Evolutionary conservation across 2,888 invertebrate genomes (phyloP).

Genomic region (Euplagia quadripunctaria): DNA sequence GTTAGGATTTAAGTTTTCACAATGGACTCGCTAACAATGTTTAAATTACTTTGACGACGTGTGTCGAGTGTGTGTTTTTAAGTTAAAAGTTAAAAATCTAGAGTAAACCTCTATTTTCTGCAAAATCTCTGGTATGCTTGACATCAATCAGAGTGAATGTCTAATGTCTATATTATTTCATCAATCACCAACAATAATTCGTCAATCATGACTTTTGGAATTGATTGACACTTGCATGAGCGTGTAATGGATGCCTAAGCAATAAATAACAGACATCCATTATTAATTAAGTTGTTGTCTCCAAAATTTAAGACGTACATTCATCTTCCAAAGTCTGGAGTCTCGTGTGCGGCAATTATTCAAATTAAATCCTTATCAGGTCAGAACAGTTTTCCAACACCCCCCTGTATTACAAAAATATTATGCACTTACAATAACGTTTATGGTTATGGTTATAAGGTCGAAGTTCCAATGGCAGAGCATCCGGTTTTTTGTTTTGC

Average conservation of each 20-base stretch:
- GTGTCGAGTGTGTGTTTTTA: too few relatives aligned
- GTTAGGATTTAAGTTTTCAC: too few relatives aligned
- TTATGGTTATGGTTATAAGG: conserved; percentile 42
- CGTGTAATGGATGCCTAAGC: background rate
- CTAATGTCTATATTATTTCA: too few relatives aligned
- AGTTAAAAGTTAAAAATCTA: too few relatives aligned
- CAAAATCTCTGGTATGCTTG: too few relatives aligned
- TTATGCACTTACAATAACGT: conserved; percentile 35
- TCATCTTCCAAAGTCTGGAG: conserved; percentile 77
- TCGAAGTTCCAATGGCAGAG: conserved; percentile 30
- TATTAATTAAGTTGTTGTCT: conserved; percentile 57
- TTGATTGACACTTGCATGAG: too few relatives aligned
- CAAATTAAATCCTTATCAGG: conserved; percentile 81
- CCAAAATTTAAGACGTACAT: conserved; percentile 65
- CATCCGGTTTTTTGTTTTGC: conserved; percentile 39
- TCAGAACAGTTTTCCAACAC: conserved; percentile 75
- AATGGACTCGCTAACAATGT: too few relatives aligned
- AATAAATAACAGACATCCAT: conserved; percentile 51
- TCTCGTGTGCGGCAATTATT: conserved; percentile 77
- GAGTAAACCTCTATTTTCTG: too few relatives aligned
- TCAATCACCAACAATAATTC: too few relatives aligned
- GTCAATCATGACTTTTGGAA: too few relatives aligned
- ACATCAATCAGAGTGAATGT: too few relatives aligned
- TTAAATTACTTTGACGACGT: too few relatives aligned
- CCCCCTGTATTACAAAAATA: conserved; percentile 51